A percentile compares a stretch with the other conserved stretches of the same genome.
phyloP scores from a whole-genome alignment of 92 coral and sea anemone species.

The Paragorgia papillata region DNA sequence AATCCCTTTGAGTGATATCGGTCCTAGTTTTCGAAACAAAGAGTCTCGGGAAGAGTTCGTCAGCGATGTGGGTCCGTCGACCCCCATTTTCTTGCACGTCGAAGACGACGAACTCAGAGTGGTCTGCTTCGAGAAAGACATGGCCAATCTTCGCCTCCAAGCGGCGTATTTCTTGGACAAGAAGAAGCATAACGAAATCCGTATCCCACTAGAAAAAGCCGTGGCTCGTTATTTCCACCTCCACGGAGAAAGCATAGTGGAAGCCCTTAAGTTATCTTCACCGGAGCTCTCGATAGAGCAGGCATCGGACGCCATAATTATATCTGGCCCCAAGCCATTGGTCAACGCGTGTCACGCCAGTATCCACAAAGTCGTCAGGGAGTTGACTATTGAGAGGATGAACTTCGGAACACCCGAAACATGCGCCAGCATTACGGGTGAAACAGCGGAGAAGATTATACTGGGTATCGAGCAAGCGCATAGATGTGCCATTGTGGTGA shows the following conservation, averaged over 20 bases:
- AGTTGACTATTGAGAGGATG: not conserved
- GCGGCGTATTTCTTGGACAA: constrained; percentile 12
- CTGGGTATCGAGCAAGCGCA: constrained; percentile 11
- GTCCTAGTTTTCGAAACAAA: not conserved
- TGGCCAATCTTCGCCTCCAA: not conserved
- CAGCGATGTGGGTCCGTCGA: constrained; percentile 1
- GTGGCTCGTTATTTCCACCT: constrained; percentile 7
- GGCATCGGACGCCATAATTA: not conserved
- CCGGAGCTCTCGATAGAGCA: not conserved
- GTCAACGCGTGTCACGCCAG: not conserved
- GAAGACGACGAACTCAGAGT: not conserved
- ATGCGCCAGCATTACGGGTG: not conserved
- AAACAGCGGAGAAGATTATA: not conserved
- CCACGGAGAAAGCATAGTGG: constrained; percentile 7
- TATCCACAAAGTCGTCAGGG: not conserved
- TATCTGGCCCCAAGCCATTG: not conserved
- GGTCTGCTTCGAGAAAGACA: constrained; percentile 29
- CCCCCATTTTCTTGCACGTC: not conserved
- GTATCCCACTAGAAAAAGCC: not conserved
- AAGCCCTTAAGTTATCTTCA: not conserved
- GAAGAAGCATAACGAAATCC: not conserved
- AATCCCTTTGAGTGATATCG: constrained; percentile 8
- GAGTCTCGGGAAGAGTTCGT: constrained; percentile 2
- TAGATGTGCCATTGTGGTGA: constrained; percentile 12
- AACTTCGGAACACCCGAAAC: constrained; percentile 32